Percentiles rank a stretch among this genome's conserved stretches.
These are phyloP conservation scores for Dendropsophus ebraccatus DNA, from an alignment of 2,113 vertebrate species.

Conservation along the genomic window DNA sequence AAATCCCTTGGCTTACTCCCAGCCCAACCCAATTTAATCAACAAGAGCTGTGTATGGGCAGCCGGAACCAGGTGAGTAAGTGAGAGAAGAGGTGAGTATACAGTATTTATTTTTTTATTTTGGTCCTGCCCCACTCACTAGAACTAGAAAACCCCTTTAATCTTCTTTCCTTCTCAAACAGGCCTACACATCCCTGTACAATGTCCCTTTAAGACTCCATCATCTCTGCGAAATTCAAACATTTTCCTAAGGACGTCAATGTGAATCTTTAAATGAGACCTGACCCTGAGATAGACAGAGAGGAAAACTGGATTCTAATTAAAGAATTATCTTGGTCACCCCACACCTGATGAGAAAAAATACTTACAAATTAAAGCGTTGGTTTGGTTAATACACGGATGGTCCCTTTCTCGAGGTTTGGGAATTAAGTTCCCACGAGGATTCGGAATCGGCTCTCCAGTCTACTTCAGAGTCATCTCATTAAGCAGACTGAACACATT, in stretches of 20 bases:
- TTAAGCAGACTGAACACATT: slow-evolving; percentile 49
- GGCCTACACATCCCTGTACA: neutral
- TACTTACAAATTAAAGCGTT: slow-evolving; percentile 37
- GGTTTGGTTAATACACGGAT: slow-evolving; percentile 29
- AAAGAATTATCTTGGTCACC: slow-evolving; percentile 27
- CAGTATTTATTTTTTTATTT: too few relatives aligned
- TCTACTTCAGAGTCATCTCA: slow-evolving; percentile 36
- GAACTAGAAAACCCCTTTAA: too few relatives aligned
- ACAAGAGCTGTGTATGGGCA: too few relatives aligned
- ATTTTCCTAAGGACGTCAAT: neutral
- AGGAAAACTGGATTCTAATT: neutral
- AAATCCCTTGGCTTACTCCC: too few relatives aligned
- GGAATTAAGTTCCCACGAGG: slow-evolving; percentile 21
- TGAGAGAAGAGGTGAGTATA: too few relatives aligned
- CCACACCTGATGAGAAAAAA: slow-evolving; percentile 36
- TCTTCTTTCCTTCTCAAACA: too few relatives aligned
- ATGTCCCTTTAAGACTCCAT: neutral
- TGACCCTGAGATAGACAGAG: slow-evolving; percentile 1
- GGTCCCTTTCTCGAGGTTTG: slow-evolving; percentile 32
- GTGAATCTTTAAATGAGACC: slow-evolving; percentile 1
- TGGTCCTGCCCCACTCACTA: too few relatives aligned
- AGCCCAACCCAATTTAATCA: too few relatives aligned
- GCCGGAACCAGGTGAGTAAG: too few relatives aligned
- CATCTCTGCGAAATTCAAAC: neutral
- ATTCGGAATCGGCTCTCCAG: slow-evolving; percentile 21